phyloP scores from a whole-genome alignment of 2,113 vertebrate species.

The Bettongia penicillata region DNA sequence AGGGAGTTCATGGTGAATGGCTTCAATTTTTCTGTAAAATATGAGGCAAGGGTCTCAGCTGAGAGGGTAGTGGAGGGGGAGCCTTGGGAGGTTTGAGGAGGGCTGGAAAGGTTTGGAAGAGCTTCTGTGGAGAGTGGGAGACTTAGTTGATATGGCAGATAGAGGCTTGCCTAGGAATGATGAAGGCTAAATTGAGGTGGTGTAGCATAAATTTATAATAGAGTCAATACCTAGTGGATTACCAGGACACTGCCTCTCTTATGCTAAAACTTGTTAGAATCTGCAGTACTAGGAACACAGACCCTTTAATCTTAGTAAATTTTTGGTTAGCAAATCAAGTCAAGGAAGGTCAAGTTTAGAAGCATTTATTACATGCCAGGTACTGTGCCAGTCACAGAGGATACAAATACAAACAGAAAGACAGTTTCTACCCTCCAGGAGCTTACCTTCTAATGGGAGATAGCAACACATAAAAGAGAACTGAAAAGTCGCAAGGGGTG shows the following conservation, averaged over 20 bases:
- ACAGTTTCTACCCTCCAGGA: too few species aligned
- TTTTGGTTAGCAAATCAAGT: background rate
- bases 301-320: slow-evolving; percentile 21
- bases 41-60: background rate
- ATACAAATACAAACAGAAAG: too few species aligned
- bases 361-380: background rate
- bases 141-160: background rate
- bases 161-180: background rate
- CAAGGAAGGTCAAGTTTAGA: background rate
- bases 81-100: background rate
- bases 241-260: background rate
- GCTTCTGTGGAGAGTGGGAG: background rate
- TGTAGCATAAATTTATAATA: background rate
- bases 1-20: background rate
- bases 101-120: background rate
- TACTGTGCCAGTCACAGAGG: too few species aligned
- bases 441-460: too few species aligned
- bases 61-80: background rate
- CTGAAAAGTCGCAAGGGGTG: too few species aligned
- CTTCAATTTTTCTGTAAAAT: background rate
- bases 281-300: slow-evolving; percentile 4
- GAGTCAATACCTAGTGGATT: fast-evolving
- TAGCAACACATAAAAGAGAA: too few species aligned
- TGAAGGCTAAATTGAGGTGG: background rate
- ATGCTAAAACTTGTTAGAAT: too few species aligned